Evolutionary conservation across 2,113 vertebrate genomes (phyloP).

Genomic region (Manacus vitellinus): DNA sequence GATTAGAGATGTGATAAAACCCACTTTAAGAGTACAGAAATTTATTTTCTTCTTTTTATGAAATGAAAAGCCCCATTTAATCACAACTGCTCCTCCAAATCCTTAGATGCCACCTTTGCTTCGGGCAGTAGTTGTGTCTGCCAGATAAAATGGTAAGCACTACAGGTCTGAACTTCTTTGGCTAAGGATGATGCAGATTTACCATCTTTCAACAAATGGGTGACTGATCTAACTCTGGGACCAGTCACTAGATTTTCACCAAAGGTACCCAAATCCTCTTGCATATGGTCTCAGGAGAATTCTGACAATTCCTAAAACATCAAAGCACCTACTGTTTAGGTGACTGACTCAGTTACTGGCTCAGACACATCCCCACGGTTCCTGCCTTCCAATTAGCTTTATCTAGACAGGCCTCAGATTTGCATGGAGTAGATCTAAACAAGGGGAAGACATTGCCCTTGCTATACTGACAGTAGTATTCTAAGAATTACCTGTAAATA

Average conservation of each 20-base stretch:
- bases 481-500: background rate
- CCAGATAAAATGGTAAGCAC: background rate
- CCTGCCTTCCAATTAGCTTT: background rate
- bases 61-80: background rate
- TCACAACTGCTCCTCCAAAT: background rate
- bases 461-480: background rate
- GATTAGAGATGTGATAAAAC: background rate
- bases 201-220: background rate
- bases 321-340: accelerated
- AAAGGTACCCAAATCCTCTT: background rate
- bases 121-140: background rate
- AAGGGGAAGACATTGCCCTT: background rate
- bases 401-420: background rate
- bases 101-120: background rate
- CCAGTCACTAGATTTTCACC: background rate
- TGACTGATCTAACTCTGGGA: background rate
- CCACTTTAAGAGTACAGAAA: background rate
- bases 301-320: background rate
- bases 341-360: background rate
- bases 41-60: background rate
- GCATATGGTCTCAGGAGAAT: background rate
- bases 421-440: background rate
- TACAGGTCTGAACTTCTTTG: background rate
- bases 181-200: background rate
- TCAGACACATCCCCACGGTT: background rate